Conservation (phyloP, 2,888 invertebrate genomes). For the Mesochorus sp. region DNA sequence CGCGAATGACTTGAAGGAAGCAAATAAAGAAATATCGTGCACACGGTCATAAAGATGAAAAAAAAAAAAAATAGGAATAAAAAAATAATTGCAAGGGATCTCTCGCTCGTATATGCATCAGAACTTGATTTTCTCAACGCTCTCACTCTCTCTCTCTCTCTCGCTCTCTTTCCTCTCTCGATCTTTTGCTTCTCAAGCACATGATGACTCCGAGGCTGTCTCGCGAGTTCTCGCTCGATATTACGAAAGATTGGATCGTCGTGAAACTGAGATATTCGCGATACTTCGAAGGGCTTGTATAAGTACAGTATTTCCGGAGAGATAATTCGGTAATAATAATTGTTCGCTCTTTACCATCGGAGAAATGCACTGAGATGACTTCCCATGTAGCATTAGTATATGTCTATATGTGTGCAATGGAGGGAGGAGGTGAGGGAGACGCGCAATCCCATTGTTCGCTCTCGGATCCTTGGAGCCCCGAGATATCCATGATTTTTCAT, state of each 20-base stretch:
- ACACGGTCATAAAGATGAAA: slow-evolving; percentile 5
- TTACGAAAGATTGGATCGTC: slow-evolving; percentile 20
- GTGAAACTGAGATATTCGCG: slow-evolving; percentile 13
- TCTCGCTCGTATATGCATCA: slow-evolving; percentile 2
- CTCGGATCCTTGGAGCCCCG: slow-evolving; percentile 28
- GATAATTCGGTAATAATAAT: slow-evolving; percentile 65
- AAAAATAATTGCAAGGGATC: neutral
- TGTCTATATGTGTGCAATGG: too few species aligned
- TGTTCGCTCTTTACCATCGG: slow-evolving; percentile 48
- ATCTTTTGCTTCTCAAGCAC: neutral
- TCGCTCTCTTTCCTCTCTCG: neutral
- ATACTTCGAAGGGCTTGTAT: neutral
- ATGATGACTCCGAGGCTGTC: neutral
- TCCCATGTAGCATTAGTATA: neutral
- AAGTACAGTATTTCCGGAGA: slow-evolving; percentile 37
- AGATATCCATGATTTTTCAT: slow-evolving; percentile 75
- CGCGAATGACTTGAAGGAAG: slow-evolving; percentile 20
- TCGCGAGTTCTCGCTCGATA: neutral
- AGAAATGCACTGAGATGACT: slow-evolving; percentile 61
- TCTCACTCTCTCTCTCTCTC: too few species aligned
- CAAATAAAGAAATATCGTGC: slow-evolving; percentile 39
- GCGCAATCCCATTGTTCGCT: slow-evolving; percentile 78
- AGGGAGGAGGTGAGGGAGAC: too few species aligned
- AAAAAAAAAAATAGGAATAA: slow-evolving; percentile 18
- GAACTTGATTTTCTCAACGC: slow-evolving; percentile 43